Evolutionary conservation across 2,888 invertebrate species (phyloP), one percentile per base, ranked within the genome.

Genomic region (Pheosia tremula): DNA sequence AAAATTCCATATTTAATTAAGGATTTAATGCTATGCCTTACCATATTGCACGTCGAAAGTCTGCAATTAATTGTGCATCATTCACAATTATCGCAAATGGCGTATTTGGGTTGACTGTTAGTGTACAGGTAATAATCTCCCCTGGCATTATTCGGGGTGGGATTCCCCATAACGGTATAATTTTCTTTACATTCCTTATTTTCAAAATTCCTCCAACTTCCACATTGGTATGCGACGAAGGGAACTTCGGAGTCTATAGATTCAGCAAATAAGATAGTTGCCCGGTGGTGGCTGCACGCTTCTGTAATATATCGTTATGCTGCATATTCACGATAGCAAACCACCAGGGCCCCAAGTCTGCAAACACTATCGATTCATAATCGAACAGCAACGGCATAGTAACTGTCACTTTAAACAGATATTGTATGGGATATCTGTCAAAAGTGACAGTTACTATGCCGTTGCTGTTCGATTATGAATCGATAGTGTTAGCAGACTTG

Each of bases 251-350:
- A 84, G n/a, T 88, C 84, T 56, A 97, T 95, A 4, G 97, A 97
- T 79, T 96, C 96, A 0, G 91, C 93, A 81, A 95, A 96, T 73
- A 94, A 96, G 67, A 91, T 83, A 78, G 94, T 94, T 0, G 96
- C 94, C 61, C 96, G 94, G 0, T 95, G 95, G 82, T 97, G 97
- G 79, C 96, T 97, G 86, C 97, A 97, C 5, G 94, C 94, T 76
- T 95, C 96, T 94, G 87, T 57, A 88, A 88, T 11, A 24, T 49
- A n/a, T 24, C 9, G 6, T 4, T 3, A 47, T 47, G 11, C 5
- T 4, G 47, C 5, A 47, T 47, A 24, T 24, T 24, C 24, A 24
- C 24, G 24, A 24, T 24, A 24, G 0, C 24, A 24, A 24, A 24
- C 1, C 24, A 24, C 24, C 24, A 24, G n/a, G n/a, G n/a, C n/a